phyloP scores from a whole-genome alignment of 2,113 vertebrate genomes.

The Heteronetta atricapilla region DNA sequence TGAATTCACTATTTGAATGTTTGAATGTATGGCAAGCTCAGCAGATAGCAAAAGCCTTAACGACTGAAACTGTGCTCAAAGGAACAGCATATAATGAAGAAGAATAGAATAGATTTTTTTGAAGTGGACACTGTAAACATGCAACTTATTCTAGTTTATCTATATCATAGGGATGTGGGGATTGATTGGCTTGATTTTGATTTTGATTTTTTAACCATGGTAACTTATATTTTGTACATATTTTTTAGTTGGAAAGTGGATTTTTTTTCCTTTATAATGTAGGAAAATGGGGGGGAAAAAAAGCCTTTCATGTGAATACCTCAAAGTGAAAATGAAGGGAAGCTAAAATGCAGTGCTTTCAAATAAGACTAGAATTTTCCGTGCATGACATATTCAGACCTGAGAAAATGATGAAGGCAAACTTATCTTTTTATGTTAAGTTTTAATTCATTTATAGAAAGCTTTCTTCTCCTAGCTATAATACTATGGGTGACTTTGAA shows the following conservation, averaged over 20 bases:
- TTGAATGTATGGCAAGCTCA: neutral
- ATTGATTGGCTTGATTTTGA: neutral
- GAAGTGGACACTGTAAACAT: neutral
- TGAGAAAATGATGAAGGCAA: conserved; percentile 18
- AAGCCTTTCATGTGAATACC: neutral
- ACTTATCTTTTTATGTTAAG: neutral
- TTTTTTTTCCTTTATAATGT: neutral
- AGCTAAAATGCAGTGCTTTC: neutral
- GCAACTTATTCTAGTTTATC: neutral
- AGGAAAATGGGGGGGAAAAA: neutral
- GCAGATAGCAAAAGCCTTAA: neutral
- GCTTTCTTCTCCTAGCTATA: conserved; percentile 40
- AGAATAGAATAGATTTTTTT: neutral
- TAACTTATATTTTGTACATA: neutral
- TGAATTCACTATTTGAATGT: neutral
- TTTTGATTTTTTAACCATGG: neutral
- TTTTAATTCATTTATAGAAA: conserved; percentile 36
- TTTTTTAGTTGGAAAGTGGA: neutral
- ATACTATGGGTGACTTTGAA: conserved; percentile 44
- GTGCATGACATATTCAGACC: conserved; percentile 1
- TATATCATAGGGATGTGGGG: neutral
- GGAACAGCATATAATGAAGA: neutral
- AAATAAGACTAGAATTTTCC: neutral
- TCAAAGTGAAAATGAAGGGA: neutral
- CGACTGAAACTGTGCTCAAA: neutral